phyloP scores from a whole-genome alignment of 2,113 vertebrate genomes.

The Otolemur garnettii region DNA sequence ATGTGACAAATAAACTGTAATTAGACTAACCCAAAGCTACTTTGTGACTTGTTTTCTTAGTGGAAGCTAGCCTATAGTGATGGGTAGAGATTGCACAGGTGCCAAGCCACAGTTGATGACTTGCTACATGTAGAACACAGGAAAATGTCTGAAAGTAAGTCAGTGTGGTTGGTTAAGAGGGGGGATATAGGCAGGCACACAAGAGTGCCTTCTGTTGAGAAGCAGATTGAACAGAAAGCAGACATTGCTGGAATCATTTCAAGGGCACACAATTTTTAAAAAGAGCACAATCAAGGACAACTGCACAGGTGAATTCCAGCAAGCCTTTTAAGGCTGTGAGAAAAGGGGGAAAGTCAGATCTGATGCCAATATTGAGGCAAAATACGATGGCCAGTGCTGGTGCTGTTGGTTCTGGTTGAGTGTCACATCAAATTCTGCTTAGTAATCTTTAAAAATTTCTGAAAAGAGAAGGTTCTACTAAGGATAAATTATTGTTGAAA shows the following conservation, averaged over 20 bases:
- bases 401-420: background rate
- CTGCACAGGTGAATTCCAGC: background rate
- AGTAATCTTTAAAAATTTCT: background rate
- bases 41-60: slow-evolving; percentile 11
- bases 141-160: background rate
- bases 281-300: background rate
- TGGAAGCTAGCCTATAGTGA: background rate
- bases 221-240: slow-evolving; percentile 45
- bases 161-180: background rate
- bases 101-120: background rate
- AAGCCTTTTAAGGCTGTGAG: background rate
- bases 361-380: background rate
- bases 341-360: background rate
- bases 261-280: background rate
- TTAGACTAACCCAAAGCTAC: background rate
- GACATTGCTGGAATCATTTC: slow-evolving; percentile 41
- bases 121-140: background rate
- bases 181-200: no score
- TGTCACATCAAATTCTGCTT: background rate
- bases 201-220: background rate
- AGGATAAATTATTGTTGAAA: slow-evolving; percentile 3
- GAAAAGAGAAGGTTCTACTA: background rate
- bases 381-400: background rate
- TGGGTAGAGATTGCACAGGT: background rate
- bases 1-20: background rate